phyloP scores from a whole-genome alignment of 2,113 vertebrate species.

The Hemiscyllium ocellatum region DNA sequence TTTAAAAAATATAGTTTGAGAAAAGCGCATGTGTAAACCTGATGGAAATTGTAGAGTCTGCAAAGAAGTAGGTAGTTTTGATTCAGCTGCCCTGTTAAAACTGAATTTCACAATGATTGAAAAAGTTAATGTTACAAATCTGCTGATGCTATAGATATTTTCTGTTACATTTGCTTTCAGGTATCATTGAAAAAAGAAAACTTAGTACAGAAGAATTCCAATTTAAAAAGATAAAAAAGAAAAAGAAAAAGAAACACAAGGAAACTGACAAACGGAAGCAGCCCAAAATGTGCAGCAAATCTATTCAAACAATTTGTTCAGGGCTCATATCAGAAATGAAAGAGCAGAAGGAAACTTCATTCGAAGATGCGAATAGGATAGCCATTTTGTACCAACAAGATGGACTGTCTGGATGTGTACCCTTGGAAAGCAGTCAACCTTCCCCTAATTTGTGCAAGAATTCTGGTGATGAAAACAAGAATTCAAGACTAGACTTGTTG shows the following conservation, averaged over 20 bases:
- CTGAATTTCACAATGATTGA: not conserved
- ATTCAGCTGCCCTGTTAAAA: not conserved
- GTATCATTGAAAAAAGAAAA: conserved; percentile 80
- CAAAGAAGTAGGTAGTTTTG: not conserved
- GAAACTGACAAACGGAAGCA: conserved; percentile 87
- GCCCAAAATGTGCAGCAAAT: conserved; percentile 93
- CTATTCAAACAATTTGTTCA: conserved; percentile 84
- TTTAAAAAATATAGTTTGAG: not conserved
- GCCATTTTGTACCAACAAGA: conserved; percentile 40
- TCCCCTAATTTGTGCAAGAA: conserved; percentile 60
- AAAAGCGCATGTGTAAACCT: not conserved
- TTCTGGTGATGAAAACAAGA: conserved; percentile 57
- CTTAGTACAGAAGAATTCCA: conserved; percentile 77
- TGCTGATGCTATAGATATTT: conserved; percentile 21
- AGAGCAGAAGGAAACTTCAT: conserved; percentile 66
- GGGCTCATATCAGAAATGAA: conserved; percentile 69
- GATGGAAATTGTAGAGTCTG: not conserved
- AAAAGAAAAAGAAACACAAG: conserved; percentile 99
- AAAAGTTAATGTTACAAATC: not conserved
- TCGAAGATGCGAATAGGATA: conserved; percentile 51
- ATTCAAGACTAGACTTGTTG: conserved; percentile 70
- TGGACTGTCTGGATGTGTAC: conserved; percentile 41
- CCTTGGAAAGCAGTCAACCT: conserved; percentile 60
- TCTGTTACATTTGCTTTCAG: conserved; percentile 54
- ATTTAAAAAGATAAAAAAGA: conserved; percentile 98